Base-by-base conservation (phyloP, 2,797 vertebrate genomes). In the Apogon talboti region DNA sequence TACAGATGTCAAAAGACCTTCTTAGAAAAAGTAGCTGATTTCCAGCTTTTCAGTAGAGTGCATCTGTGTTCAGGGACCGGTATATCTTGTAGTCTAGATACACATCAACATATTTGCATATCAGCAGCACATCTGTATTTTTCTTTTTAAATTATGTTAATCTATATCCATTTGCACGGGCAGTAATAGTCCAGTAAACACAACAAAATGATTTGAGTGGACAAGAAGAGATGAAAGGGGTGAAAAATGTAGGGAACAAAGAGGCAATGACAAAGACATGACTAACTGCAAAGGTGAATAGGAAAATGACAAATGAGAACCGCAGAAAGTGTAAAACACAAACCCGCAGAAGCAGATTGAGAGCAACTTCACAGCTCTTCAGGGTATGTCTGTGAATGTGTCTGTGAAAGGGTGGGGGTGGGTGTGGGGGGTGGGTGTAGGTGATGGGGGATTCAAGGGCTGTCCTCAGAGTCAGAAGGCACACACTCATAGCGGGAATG, bases 311-410 rank as follows among this genome's bases (percentile, higher is more conserved):
- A 55, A 46, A 66, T 30, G 63, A 68, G 77, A 79, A 55, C 52
- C 58, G 55, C 56, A 77, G 74, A 71, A 79, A 79, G 81, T 81
- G 84, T 71, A 76, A 83, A 85, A 80, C 59, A 74, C 44, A 86
- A 50, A 85, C 64, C 54, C 80, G 83, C 79, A 88, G 82, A 82
- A 83, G 84, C 79, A 86, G 81, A 84, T 54, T 77, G 77, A 83
- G 76, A 85, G 73, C 51, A 63, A 49, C 79, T 56, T 89, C 77
- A 61, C 86, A 81, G 69, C 78, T 79, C 69, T 61, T 58, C 70
- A 77, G 75, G 78, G 48, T 69, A 46, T 30, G 41, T 66, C 52
- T 70, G 61, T 11, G 68, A 56, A 56, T 30, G 37, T 38, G 21
- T 42, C 15, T 18, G 35, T 66, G 30, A 52, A 45, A 38, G 33